phyloP scores from a whole-genome alignment of 2,797 vertebrate species.

The Lepilemur ruficaudatus region DNA sequence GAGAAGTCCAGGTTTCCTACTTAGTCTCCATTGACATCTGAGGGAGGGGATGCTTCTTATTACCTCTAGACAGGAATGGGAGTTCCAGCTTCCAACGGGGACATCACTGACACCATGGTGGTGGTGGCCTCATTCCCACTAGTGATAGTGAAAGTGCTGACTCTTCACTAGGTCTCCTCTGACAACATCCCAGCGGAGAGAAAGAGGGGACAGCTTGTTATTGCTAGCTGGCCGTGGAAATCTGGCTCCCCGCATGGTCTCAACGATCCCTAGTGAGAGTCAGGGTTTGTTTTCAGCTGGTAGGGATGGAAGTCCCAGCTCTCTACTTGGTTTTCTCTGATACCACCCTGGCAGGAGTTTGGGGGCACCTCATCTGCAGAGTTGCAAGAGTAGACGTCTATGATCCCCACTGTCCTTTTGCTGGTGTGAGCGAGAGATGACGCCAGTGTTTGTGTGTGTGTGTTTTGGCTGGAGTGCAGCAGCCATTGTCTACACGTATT shows the following conservation, averaged over 20 bases:
- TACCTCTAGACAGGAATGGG: background rate
- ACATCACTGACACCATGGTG: background rate
- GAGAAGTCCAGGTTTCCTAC: background rate
- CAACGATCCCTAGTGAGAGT: background rate
- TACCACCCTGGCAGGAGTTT: background rate
- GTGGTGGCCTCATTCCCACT: background rate
- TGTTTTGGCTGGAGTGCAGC: background rate
- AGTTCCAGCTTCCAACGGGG: background rate
- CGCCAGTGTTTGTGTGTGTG: background rate
- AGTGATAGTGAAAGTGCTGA: background rate
- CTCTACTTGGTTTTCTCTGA: background rate
- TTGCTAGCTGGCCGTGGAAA: background rate
- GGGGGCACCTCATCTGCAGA: background rate
- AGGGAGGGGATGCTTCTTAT: background rate
- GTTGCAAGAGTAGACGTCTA: background rate
- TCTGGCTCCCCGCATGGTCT: background rate
- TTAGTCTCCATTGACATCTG: background rate
- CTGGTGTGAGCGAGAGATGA: background rate
- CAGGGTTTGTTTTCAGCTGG: background rate
- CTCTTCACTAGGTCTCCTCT: background rate
- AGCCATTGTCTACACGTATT: background rate
- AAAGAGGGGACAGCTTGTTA: background rate
- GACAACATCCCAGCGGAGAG: background rate
- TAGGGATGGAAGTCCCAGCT: background rate
- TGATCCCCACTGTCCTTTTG: background rate